Percentiles rank a stretch among this genome's conserved stretches.
Conservation (phyloP, 1,140 invertebrate genomes). For the Caenorhabditis tropicalis region DNA sequence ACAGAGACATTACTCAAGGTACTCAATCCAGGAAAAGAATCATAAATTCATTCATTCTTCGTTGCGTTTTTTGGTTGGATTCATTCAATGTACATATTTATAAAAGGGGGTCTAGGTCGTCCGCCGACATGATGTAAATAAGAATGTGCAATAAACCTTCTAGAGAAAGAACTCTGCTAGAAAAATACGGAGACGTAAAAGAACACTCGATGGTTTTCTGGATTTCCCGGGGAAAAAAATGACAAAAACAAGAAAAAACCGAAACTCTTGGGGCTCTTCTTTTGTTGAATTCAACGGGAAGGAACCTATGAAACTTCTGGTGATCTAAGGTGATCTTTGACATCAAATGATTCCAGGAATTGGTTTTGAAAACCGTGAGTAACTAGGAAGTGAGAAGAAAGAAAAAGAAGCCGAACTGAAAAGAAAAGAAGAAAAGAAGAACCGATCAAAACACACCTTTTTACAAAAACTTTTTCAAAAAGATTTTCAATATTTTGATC, state of each 20-base stretch:
- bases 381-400: background rate
- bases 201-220: background rate
- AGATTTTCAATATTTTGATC: background rate
- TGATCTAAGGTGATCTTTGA: background rate
- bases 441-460: background rate
- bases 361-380: conserved; percentile 6
- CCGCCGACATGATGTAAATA: background rate
- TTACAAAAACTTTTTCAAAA: background rate
- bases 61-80: conserved; percentile 5
- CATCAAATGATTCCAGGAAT: background rate
- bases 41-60: conserved; percentile 23
- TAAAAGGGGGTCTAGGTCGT: background rate
- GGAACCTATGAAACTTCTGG: background rate
- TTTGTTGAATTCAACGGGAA: background rate
- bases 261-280: background rate
- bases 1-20: background rate
- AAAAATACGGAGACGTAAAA: background rate
- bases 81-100: conserved; percentile 41
- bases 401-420: background rate
- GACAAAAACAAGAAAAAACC: background rate
- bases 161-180: background rate
- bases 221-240: background rate
- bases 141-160: background rate
- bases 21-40: background rate
- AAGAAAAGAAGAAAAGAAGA: background rate